phyloP scores from a whole-genome alignment of 2,113 vertebrate genomes.

The Pygoscelis antarcticus region DNA sequence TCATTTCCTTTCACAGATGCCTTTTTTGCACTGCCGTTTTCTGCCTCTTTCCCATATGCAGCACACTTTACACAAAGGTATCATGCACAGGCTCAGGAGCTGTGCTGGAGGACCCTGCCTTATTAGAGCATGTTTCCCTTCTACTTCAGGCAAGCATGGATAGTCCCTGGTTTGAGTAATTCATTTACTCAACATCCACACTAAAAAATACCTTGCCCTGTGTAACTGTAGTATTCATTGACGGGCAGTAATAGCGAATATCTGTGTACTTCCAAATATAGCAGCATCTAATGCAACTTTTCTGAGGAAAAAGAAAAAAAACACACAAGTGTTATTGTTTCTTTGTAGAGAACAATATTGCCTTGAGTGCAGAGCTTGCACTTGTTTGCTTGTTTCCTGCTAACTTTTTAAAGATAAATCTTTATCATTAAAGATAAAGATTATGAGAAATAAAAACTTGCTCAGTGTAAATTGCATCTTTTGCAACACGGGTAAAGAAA shows the following conservation, averaged over 20 bases:
- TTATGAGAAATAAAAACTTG: not conserved
- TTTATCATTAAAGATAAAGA: not conserved
- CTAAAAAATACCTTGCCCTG: not conserved
- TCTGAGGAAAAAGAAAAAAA: not conserved
- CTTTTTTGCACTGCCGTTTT: not conserved
- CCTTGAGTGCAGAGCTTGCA: not conserved
- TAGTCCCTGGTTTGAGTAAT: not conserved
- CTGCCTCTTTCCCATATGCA: not conserved
- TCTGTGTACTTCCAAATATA: not conserved
- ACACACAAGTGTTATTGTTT: not conserved
- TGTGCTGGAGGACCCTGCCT: not conserved
- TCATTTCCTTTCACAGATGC: not conserved
- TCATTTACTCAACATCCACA: not conserved
- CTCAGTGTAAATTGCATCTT: not conserved
- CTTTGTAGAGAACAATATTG: not conserved
- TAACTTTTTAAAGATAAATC: not conserved
- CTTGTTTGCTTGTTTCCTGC: not conserved
- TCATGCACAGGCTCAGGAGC: not conserved
- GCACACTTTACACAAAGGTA: not conserved
- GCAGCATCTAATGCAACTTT: not conserved
- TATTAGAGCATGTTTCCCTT: not conserved
- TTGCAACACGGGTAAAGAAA: not conserved
- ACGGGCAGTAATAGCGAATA: not conserved
- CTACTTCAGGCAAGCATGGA: not conserved
- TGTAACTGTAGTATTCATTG: not conserved